Base-by-base conservation (phyloP, 1,140 invertebrate genomes). In the Meloidogyne chitwoodi region DNA sequence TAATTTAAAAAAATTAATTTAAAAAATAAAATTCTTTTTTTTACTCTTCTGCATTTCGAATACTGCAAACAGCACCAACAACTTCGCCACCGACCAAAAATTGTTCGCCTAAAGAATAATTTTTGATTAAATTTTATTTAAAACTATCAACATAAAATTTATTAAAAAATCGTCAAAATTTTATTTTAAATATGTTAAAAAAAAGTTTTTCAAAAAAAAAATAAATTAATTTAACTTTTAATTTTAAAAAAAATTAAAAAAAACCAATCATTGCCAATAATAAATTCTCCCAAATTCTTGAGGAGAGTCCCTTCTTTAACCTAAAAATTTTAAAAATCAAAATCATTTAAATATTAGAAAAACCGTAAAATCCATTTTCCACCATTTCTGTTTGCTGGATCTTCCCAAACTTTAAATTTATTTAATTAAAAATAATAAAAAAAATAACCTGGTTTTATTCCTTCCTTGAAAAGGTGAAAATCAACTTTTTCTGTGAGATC, bases 11-110 rank as follows among this genome's bases (percentile, higher is more conserved):
- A 70, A 19, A 62, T 14, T 62, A 70, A 62, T 5, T 8, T 22
- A 38, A 34, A 61, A 26, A 26, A 10, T 70, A 31, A 62, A 61
- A n/a, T n/a, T n/a, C n/a, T n/a, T n/a, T n/a, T n/a, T n/a, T n/a
- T n/a, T n/a, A n/a, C n/a, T n/a, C n/a, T n/a, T n/a, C n/a, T n/a
- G n/a, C n/a, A n/a, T 92, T 94, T 83, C 94, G 91, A 83, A 96
- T 92, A 66, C 95, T 97, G 80, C 98, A 92, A 68, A 98, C 96
- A 77, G 95, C 93, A 2, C 96, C 96, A 90, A 96, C 99, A 80
- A 99, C 95, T 90, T 99, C 96, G 81, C 96, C 93, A 11, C 95
- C 95, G 8, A 98, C 95, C 91, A 96, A 93, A 90, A 99, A 99
- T 90, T 99, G 96, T 89, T 99, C 96, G 16, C 94, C 94, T 80